phyloP scores from a whole-genome alignment of 35 echinoderm and acorn worm species.

The Apostichopus californicus region DNA sequence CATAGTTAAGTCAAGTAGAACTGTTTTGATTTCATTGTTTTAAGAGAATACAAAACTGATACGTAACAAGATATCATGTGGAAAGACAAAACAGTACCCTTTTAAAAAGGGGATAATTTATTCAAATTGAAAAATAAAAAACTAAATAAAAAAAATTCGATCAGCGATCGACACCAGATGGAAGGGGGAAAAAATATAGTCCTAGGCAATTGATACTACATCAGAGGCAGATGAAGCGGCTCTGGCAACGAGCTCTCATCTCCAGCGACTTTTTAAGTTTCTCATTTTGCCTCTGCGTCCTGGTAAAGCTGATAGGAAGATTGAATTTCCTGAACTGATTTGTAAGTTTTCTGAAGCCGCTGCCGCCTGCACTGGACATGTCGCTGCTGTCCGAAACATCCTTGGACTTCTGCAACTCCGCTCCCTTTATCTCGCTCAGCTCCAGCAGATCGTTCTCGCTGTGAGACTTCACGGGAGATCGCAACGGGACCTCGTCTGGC shows the following conservation, averaged over 20 bases:
- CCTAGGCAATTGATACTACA: neutral
- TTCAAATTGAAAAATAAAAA: neutral
- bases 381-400: constrained; percentile 45
- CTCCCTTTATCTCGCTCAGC: constrained; percentile 56
- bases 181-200: neutral
- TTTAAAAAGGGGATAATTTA: no score
- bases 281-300: constrained; percentile 70
- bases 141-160: neutral
- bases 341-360: constrained; percentile 68
- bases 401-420: constrained; percentile 41
- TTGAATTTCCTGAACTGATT: constrained; percentile 78
- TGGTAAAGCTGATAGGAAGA: constrained; percentile 61
- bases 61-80: no score
- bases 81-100: no score
- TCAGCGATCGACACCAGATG: neutral
- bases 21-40: no score
- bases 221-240: constrained; percentile 84
- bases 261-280: constrained; percentile 70
- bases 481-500: neutral
- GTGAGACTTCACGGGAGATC: constrained; percentile 78
- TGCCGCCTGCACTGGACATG: constrained; percentile 50
- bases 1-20: no score
- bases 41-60: no score
- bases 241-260: constrained; percentile 76
- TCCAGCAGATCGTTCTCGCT: constrained; percentile 90